Base-by-base conservation (phyloP, 2,797 vertebrate genomes). In the Ptychobarbus kaznakovi region DNA sequence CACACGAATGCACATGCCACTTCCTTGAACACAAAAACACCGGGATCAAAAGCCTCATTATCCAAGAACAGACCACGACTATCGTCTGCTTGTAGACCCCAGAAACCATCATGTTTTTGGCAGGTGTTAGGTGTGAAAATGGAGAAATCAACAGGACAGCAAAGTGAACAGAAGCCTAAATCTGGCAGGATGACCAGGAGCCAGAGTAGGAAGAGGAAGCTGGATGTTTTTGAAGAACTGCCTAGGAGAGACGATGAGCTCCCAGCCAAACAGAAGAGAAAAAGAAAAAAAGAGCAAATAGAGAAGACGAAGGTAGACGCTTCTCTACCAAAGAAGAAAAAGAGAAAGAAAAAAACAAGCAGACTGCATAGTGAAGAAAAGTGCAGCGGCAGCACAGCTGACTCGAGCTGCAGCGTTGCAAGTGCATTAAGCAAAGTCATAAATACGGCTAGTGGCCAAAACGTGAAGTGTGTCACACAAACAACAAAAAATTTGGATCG, bases 151-250 rank as follows among this genome's bases (percentile, higher is more conserved):
- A 11, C 25, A 18, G 38, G 2, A 76, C 61, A 35, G n/a, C 75
- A 70, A 69, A 74, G 12, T 51, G 65, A 53, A 61, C 49, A 76
- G 58, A 35, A 68, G 38, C 38, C 28, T 53, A 85, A 74, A 56
- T 86, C 32, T 18, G 65, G 3, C 44, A 85, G 80, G 66, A 69
- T 85, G 25, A 88, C 87, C 65, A 82, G 89, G n/a, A 87, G 86
- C 81, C 86, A 89, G 44, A 86, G 74, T 46, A 66, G 25, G 5
- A 88, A 90, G 58, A 83, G 76, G 66, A 86, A 84, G 42, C 35
- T 81, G 32, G 85, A 53, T 69, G 1, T 53, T 0, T 3, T 42
- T 32, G 51, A 81, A 12, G 66, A 87, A 63, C 44, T 35, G 53
- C 44, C 69, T 40, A 42, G 51, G 58, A 81, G 56, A 49, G 70